These are phyloP conservation scores for Hipparchia sbordonii DNA, from an alignment of 2,888 invertebrate species.

Conservation along the genomic window DNA sequence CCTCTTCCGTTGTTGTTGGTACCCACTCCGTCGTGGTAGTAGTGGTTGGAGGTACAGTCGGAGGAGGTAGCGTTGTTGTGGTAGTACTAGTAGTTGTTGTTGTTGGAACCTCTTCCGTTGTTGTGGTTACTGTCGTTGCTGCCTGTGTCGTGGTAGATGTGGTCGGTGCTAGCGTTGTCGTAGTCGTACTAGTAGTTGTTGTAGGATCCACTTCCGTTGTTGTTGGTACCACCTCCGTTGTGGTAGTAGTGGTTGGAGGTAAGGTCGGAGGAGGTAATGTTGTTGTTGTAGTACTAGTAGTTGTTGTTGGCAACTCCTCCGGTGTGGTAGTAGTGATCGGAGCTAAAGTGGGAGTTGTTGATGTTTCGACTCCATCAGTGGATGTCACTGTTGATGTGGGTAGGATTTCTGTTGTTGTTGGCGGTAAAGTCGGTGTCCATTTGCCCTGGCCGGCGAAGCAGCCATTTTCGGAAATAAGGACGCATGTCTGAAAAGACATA, in stretches of 20 bases:
- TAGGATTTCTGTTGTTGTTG: constrained; percentile 13
- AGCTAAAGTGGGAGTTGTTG: not conserved
- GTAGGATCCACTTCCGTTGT: not conserved
- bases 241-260: not conserved
- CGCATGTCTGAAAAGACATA: constrained; percentile 33
- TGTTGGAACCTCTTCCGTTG: not conserved
- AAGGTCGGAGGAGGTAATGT: not conserved
- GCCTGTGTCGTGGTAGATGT: too few relatives aligned
- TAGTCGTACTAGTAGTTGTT: not conserved
- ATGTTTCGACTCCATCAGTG: not conserved
- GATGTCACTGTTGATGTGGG: not conserved
- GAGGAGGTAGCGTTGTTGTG: not conserved
- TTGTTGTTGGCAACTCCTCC: not conserved
- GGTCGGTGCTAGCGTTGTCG: too few relatives aligned
- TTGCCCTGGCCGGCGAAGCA: constrained; percentile 19
- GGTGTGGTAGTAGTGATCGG: too few relatives aligned
- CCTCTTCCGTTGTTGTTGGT: not conserved
- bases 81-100: not conserved
- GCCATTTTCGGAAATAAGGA: constrained; percentile 36
- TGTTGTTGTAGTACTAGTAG: not conserved
- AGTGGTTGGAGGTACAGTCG: not conserved
- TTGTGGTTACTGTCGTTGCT: not conserved
- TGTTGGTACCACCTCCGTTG: not conserved
- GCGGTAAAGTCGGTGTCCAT: constrained; percentile 7
- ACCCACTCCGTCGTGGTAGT: too few relatives aligned